phyloP scores from a whole-genome alignment of 1,140 invertebrate genomes.

The Hetaerina americana region DNA sequence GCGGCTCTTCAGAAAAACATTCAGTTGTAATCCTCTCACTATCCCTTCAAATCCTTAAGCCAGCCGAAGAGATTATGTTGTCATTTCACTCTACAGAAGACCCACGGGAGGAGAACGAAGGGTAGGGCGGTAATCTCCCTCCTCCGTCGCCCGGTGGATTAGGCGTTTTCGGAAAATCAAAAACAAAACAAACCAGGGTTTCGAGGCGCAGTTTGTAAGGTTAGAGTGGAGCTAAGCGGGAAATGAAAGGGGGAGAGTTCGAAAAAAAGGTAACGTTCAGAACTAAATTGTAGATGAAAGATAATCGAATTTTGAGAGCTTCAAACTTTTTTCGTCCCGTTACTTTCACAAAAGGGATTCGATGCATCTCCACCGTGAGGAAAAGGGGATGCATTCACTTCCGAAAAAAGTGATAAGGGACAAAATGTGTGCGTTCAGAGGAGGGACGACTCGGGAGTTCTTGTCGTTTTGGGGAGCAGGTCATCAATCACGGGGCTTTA shows the following conservation, averaged over 20 bases:
- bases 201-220: too few species aligned
- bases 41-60: background rate
- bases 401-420: background rate
- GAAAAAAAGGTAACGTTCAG: background rate
- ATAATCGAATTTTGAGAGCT: background rate
- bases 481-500: background rate
- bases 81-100: background rate
- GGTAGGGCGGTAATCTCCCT: too few species aligned
- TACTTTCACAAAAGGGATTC: too few species aligned
- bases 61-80: background rate
- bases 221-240: too few species aligned
- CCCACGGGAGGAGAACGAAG: too few species aligned
- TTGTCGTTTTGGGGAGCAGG: background rate
- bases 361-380: too few species aligned
- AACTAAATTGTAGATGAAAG: background rate
- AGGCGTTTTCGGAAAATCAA: background rate
- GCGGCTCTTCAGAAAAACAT: background rate
- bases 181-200: too few species aligned
- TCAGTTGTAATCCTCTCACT: background rate
- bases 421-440: background rate
- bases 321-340: background rate
- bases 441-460: background rate
- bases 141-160: background rate
- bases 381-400: background rate
- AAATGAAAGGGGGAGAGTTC: background rate